Evolutionary conservation across 2,113 vertebrate species (phyloP).

Genomic region (Sphaerodactylus townsendi): DNA sequence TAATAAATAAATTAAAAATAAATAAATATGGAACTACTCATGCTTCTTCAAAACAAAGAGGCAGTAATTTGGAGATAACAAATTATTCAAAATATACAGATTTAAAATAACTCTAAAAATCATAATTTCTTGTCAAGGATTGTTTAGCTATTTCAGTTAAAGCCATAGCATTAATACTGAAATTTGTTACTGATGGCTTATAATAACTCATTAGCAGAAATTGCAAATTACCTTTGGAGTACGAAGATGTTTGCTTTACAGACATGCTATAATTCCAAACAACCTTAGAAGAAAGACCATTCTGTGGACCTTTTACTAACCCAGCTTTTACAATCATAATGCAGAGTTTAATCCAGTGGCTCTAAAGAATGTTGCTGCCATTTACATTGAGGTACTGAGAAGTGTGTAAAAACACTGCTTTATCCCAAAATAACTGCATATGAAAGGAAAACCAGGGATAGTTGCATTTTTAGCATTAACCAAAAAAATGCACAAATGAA

Average conservation of each 20-base stretch:
- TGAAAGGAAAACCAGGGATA: neutral
- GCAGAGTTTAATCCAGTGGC: neutral
- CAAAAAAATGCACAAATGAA: neutral
- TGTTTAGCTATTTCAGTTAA: neutral
- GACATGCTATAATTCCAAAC: neutral
- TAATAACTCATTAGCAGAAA: neutral
- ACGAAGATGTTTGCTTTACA: neutral
- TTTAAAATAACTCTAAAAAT: neutral
- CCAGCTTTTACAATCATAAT: neutral
- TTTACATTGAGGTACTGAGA: neutral
- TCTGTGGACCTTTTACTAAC: neutral
- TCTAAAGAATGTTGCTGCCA: neutral
- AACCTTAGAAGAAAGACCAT: no score
- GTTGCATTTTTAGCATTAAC: neutral
- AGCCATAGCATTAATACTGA: neutral
- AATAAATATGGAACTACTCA: neutral
- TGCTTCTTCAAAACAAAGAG: neutral
- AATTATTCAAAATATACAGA: neutral
- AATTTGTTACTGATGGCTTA: neutral
- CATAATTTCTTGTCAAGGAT: neutral
- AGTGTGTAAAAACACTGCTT: neutral
- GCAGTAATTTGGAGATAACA: neutral
- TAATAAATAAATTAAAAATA: no score
- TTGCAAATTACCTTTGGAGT: neutral
- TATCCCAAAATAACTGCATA: neutral